Base-by-base conservation (phyloP, 2,888 invertebrate species). In the Pyrrhia umbra region DNA sequence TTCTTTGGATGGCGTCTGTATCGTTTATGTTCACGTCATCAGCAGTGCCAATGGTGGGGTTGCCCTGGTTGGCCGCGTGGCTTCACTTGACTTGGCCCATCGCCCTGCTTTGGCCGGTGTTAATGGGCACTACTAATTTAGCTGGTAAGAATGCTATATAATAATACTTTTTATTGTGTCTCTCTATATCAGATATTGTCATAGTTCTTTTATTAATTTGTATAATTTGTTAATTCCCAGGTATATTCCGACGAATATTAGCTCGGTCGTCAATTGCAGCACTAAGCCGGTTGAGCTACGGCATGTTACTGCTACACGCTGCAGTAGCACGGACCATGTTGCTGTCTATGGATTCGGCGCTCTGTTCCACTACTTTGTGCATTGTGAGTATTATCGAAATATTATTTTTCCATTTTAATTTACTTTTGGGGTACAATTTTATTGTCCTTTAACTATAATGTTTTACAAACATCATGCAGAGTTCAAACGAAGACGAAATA, bases 251-350 rank as follows among this genome's bases (percentile, higher is more conserved):
- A 0, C 88, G 87, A 10, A 25, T 95, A 6, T 78, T 96, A 5
- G 91, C 92, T 16, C 91, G 92, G 67, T 90, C 92, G 15, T 81
- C 87, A 39, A 82, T 95, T 49, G 95, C 95, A 23, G 95, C 95
- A 0, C 82, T 96, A 39, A 96, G 96, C 58, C 92, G 96, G 60
- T 82, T 96, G 23, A 92, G 95, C 64, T 96, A 95, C 83, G 92
- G 95, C 78, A 87, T 91, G 52, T 87, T 96, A 68, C 84, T 96
- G 73, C 77, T 96, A 46, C 96, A 96, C 85, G 95, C 95, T 0
- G 82, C 91, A 0, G 75, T 95, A 1, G 91, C 95, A 15, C 88
- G 95, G 9, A 76, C 85, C 0, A 81, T 95, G 59, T 85, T 96
- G 43, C 88, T 95, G 27, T 87, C 89, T 1, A 83, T 92, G 1